Conservation (phyloP, 2,113 vertebrate genomes). For the Lepus timidus region DNA sequence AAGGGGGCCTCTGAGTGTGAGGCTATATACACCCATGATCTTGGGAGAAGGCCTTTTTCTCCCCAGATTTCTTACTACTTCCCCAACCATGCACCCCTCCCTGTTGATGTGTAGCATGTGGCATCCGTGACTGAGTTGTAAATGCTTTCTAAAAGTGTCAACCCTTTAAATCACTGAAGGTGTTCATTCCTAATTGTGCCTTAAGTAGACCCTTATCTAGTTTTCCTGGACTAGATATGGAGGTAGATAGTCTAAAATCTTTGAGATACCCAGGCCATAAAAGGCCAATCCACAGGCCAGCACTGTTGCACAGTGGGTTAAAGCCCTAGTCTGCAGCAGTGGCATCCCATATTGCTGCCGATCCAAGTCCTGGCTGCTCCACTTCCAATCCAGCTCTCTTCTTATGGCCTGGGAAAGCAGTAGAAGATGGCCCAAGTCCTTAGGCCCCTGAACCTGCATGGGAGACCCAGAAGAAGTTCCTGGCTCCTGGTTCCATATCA, state of each 20-base stretch:
- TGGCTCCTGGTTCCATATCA: too few species aligned
- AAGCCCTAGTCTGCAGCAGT: too few species aligned
- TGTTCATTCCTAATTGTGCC: not conserved
- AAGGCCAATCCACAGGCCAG: not conserved
- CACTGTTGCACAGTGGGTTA: too few species aligned
- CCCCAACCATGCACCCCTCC: not conserved
- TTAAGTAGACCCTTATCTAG: not conserved
- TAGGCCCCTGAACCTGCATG: too few species aligned
- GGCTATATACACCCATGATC: not conserved
- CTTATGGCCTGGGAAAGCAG: too few species aligned
- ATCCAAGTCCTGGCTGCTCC: too few species aligned
- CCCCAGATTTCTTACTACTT: not conserved
- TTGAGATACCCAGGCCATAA: not conserved
- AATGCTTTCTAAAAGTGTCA: constrained; percentile 31
- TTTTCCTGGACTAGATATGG: not conserved
- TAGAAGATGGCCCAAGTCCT: too few species aligned
- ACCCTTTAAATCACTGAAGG: not conserved
- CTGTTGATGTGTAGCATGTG: not conserved
- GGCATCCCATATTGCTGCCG: too few species aligned
- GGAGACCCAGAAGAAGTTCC: too few species aligned
- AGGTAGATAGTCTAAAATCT: not conserved
- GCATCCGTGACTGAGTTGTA: not conserved
- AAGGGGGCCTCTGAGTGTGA: not conserved
- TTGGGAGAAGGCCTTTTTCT: not conserved
- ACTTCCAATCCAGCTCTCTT: too few species aligned